These are phyloP conservation scores for Cottoperca gobio DNA, from an alignment of 2,797 vertebrate species.

Conservation along the genomic window DNA sequence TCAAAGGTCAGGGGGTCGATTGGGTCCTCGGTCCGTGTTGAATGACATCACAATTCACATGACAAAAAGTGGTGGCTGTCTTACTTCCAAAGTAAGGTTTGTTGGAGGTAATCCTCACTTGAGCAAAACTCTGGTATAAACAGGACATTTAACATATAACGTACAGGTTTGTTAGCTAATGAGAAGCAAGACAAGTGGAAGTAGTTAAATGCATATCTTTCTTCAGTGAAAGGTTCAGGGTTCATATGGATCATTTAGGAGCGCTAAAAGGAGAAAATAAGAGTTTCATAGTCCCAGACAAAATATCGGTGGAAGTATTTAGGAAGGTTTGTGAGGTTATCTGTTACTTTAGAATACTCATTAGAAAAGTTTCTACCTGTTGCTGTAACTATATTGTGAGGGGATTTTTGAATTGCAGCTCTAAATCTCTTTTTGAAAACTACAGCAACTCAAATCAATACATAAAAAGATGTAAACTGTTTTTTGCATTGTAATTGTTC, in stretches of 20 bases:
- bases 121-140: constrained; percentile 48
- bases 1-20: constrained; percentile 76
- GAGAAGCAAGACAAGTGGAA: constrained; percentile 16
- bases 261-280: constrained; percentile 6
- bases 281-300: background rate
- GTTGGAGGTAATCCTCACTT: constrained; percentile 65
- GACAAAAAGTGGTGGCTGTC: constrained; percentile 61
- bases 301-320: background rate
- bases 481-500: background rate
- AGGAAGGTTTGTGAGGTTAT: background rate
- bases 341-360: background rate
- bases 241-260: background rate
- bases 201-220: constrained; percentile 19
- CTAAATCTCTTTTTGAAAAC: background rate
- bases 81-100: constrained; percentile 57
- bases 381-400: background rate
- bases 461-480: background rate
- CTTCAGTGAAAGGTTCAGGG: background rate
- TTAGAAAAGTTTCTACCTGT: too few relatives aligned
- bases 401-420: background rate
- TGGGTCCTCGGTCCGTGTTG: constrained; percentile 63
- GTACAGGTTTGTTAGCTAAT: constrained; percentile 22
- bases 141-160: constrained; percentile 38
- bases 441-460: background rate
- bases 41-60: constrained; percentile 76